Conservation (phyloP, 2,113 vertebrate genomes). For the Semnornis frantzii region DNA sequence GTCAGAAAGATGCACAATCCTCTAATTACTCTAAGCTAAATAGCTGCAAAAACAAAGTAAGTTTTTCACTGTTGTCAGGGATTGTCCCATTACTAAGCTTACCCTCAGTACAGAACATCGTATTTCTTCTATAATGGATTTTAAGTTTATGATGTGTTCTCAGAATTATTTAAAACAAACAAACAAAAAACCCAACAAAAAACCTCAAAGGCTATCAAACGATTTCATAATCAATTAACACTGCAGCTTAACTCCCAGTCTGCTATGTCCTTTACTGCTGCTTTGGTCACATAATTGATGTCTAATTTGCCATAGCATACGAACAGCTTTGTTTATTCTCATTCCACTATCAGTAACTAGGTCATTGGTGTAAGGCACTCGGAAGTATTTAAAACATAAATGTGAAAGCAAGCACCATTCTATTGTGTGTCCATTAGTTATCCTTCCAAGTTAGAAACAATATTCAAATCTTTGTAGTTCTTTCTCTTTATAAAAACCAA, state of each 20-base stretch:
- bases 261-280: slow-evolving; percentile 25
- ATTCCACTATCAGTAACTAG: slow-evolving; percentile 56
- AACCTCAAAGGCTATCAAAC: slow-evolving; percentile 35
- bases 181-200: background rate
- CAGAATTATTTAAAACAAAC: slow-evolving; percentile 41
- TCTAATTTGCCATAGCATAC: slow-evolving; percentile 51
- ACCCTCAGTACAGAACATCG: background rate
- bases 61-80: background rate
- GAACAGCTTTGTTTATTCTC: slow-evolving; percentile 34
- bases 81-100: background rate
- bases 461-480: background rate
- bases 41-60: background rate
- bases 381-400: slow-evolving; percentile 48
- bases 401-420: slow-evolving; percentile 8
- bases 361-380: slow-evolving; percentile 58
- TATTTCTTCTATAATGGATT: slow-evolving; percentile 13
- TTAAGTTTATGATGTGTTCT: slow-evolving; percentile 21
- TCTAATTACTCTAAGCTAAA: background rate
- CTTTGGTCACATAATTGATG: slow-evolving; percentile 43
- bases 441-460: slow-evolving; percentile 9
- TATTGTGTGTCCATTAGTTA: background rate
- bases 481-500: background rate
- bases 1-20: background rate
- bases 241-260: slow-evolving; percentile 53
- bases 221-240: slow-evolving; percentile 70